Percentiles rank a stretch among this genome's conserved stretches.
phyloP scores from a whole-genome alignment of 2,888 invertebrate genomes.

The Rhagonycha fulva region DNA sequence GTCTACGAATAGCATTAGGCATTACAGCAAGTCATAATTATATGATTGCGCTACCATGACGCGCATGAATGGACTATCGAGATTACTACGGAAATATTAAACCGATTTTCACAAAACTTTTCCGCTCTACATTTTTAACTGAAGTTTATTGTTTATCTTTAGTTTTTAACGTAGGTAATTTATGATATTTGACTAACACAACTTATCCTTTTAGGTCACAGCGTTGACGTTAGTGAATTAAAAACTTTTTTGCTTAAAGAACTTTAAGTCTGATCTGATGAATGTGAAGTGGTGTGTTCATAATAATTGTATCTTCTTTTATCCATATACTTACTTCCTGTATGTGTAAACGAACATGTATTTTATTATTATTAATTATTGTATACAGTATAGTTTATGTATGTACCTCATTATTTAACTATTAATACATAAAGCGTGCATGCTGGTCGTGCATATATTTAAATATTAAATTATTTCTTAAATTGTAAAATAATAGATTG shows the following conservation, averaged over 20 bases:
- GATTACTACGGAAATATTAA: no score
- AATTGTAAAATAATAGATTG: constrained; percentile 40
- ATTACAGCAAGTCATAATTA: no score
- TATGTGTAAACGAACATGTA: constrained; percentile 23
- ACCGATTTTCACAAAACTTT: no score
- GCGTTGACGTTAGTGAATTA: constrained; percentile 50
- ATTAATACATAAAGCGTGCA: constrained; percentile 38
- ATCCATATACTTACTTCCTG: constrained; percentile 31
- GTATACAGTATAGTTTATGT: constrained; percentile 22
- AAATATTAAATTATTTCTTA: constrained; percentile 46
- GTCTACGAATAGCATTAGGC: no score
- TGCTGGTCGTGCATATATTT: constrained; percentile 50
- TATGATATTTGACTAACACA: not conserved
- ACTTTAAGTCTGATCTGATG: constrained; percentile 37
- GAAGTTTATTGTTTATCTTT: not conserved
- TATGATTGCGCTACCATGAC: no score
- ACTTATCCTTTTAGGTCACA: constrained; percentile 48
- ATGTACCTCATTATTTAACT: constrained; percentile 44
- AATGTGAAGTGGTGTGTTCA: constrained; percentile 22
- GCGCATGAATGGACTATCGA: no score
- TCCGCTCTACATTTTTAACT: no score
- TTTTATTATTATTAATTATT: constrained; percentile 33
- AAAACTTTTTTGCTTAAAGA: constrained; percentile 47
- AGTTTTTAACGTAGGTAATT: not conserved
- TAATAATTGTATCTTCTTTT: constrained; percentile 21